phyloP scores from a whole-genome alignment of 2,113 vertebrate genomes.

The Chaetodon trifascialis region DNA sequence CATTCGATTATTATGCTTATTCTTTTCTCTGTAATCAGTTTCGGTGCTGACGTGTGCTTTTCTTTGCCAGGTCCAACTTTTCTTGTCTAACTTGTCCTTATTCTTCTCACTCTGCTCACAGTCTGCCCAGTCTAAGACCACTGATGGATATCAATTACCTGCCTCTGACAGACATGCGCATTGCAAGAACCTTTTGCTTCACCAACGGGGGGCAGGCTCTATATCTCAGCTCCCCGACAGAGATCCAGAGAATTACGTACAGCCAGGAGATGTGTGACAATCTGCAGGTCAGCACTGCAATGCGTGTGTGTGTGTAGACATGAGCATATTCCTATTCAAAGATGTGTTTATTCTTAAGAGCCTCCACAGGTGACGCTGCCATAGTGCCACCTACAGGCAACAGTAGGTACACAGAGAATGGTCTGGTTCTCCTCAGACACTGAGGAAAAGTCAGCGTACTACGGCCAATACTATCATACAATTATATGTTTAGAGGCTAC shows the following conservation, averaged over 20 bases:
- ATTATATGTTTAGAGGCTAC: not conserved
- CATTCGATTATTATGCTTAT: not conserved
- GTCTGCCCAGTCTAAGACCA: conserved; percentile 95
- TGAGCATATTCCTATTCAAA: not conserved
- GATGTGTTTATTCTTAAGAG: conserved; percentile 14
- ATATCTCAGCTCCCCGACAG: conserved; percentile 97
- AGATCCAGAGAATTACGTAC: conserved; percentile 97
- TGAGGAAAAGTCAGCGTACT: not conserved
- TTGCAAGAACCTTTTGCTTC: conserved; percentile 98
- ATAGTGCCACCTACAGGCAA: conserved; percentile 73
- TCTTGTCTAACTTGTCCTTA: conserved; percentile 38
- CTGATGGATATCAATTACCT: conserved; percentile 96
- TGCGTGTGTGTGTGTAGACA: not conserved
- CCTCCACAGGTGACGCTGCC: conserved; percentile 16
- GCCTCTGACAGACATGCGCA: conserved; percentile 97
- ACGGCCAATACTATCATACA: not conserved
- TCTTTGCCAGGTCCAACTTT: not conserved
- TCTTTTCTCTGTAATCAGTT: too few species aligned
- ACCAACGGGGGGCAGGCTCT: conserved; percentile 95
- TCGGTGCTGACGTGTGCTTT: not conserved
- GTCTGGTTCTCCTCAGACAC: not conserved
- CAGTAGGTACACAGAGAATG: not conserved
- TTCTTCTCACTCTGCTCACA: conserved; percentile 68
- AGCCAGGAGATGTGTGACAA: conserved; percentile 99
- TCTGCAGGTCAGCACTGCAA: conserved; percentile 88